Evolutionary conservation across 2,888 invertebrate genomes (phyloP).

Genomic region (Ametastegia equiseti): DNA sequence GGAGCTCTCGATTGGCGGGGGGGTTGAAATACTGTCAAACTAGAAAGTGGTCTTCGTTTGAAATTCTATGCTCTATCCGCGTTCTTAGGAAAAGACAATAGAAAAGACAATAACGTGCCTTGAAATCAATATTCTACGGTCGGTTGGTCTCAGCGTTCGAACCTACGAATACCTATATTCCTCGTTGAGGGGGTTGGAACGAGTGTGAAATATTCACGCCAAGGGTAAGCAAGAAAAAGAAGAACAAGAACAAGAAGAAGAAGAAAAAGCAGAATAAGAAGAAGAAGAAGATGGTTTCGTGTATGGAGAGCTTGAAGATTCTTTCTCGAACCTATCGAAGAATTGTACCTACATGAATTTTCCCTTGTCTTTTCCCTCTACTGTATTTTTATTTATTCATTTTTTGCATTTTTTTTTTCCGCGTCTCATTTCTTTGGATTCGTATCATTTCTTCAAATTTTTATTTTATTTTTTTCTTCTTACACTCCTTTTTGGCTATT

Average conservation of each 20-base stretch:
- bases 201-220: constrained; percentile 41
- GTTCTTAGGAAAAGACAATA: constrained; percentile 34
- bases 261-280: too few species aligned
- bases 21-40: background rate
- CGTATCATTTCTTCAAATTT: background rate
- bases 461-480: background rate
- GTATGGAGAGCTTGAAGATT: constrained; percentile 15
- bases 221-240: background rate
- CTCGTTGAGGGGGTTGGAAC: background rate
- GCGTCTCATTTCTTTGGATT: too few species aligned
- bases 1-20: too few species aligned
- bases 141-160: constrained; percentile 32
- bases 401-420: background rate
- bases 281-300: background rate
- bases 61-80: constrained; percentile 24
- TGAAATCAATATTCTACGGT: constrained; percentile 38
- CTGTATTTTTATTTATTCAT: background rate
- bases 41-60: constrained; percentile 5
- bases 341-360: background rate
- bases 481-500: background rate
- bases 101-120: constrained; percentile 35
- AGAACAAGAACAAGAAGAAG: too few species aligned
- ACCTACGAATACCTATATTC: background rate
- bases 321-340: background rate
- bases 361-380: background rate